These are phyloP conservation scores for Cataglyphis rosenhaueri DNA, from an alignment of 2,888 invertebrate species.

Conservation along the genomic window DNA sequence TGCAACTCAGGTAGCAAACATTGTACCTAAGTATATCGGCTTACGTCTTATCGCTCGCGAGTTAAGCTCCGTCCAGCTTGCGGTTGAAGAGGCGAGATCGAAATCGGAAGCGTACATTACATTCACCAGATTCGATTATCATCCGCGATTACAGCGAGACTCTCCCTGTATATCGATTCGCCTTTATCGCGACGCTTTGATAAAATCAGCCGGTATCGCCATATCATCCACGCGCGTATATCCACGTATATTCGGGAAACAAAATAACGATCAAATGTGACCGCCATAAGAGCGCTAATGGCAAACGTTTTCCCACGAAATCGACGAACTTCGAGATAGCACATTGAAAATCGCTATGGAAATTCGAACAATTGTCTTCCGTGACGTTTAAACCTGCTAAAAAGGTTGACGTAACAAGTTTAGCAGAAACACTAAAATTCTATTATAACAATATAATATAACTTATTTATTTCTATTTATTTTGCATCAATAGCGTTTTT, in stretches of 20 bases:
- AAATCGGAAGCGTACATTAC: slow-evolving; percentile 38
- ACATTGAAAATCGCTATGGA: slow-evolving; percentile 44
- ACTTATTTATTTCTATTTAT: slow-evolving; percentile 8
- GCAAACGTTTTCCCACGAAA: slow-evolving; percentile 42
- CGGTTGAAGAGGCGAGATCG: slow-evolving; percentile 30
- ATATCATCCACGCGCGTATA: not conserved
- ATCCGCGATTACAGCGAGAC: slow-evolving; percentile 31
- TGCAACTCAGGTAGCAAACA: slow-evolving; percentile 46
- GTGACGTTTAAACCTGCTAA: slow-evolving; percentile 36
- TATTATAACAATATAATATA: not conserved
- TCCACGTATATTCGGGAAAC: slow-evolving; percentile 35
- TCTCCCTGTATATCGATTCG: slow-evolving; percentile 31
- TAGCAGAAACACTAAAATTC: slow-evolving; percentile 22
- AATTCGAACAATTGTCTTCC: slow-evolving; percentile 27
- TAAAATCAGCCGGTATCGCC: slow-evolving; percentile 23
- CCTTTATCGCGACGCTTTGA: slow-evolving; percentile 41
- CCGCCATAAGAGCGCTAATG: slow-evolving; percentile 41
- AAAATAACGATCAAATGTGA: slow-evolving; percentile 51
- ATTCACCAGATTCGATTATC: slow-evolving; percentile 46
- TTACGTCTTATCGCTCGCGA: slow-evolving; percentile 42
- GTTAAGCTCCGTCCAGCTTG: slow-evolving; percentile 45
- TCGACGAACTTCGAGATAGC: slow-evolving; percentile 50
- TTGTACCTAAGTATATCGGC: slow-evolving; percentile 43
- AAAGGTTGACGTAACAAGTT: slow-evolving; percentile 18
- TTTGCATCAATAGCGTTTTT: not conserved